phyloP scores from a whole-genome alignment of 2,797 vertebrate species.

The Rousettus madagascariensis region DNA sequence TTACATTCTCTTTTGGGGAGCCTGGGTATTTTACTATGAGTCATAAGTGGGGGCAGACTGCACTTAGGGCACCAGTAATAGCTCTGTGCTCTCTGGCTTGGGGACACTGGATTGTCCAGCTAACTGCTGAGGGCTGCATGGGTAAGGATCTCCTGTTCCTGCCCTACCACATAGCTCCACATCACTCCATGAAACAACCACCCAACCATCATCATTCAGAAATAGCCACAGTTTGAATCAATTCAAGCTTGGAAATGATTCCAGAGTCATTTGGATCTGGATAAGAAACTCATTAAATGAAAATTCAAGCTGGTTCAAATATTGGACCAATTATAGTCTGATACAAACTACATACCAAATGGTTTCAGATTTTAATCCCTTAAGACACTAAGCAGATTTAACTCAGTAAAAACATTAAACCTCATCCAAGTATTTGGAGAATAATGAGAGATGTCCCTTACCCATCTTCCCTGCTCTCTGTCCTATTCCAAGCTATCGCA shows the following conservation, averaged over 20 bases:
- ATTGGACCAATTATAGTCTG: constrained; percentile 79
- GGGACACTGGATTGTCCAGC: constrained; percentile 1
- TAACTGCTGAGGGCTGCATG: constrained; percentile 3
- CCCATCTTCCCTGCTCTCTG: not conserved
- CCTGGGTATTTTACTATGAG: not conserved
- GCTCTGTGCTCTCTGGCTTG: not conserved
- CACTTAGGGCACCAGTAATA: not conserved
- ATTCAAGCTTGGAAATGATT: constrained; percentile 81
- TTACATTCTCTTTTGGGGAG: not conserved
- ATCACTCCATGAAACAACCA: constrained; percentile 44
- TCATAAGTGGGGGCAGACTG: not conserved
- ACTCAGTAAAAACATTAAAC: constrained; percentile 70
- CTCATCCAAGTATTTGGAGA: constrained; percentile 48
- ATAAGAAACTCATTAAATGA: constrained; percentile 76
- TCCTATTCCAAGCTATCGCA: not conserved
- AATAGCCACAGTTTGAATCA: constrained; percentile 81
- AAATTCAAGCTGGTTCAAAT: constrained; percentile 79
- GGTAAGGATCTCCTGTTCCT: constrained; percentile 51
- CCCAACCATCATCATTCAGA: constrained; percentile 62
- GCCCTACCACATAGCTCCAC: constrained; percentile 20
- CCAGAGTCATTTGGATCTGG: constrained; percentile 75
- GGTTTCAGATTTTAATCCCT: constrained; percentile 75
- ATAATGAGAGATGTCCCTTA: constrained; percentile 56
- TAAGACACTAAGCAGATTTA: constrained; percentile 68
- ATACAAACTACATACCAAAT: constrained; percentile 77